These are phyloP conservation scores for Meta bourneti DNA, from an alignment of 2,888 invertebrate genomes.

Conservation along the genomic window DNA sequence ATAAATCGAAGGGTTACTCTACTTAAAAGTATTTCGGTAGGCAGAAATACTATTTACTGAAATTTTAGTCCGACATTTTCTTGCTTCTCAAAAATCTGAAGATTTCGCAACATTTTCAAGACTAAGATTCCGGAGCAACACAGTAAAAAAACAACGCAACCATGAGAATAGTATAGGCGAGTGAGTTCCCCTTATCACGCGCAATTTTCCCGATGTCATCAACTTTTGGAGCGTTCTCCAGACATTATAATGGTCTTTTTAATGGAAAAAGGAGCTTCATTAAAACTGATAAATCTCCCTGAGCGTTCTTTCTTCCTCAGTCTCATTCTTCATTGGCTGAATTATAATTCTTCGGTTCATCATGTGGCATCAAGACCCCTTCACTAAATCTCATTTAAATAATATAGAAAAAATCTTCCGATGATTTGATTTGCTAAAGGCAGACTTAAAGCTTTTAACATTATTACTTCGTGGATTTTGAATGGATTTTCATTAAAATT, in stretches of 20 bases:
- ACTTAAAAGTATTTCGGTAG: too few relatives aligned
- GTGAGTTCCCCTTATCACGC: background rate
- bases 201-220: background rate
- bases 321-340: background rate
- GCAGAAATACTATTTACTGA: too few relatives aligned
- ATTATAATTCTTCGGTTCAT: background rate
- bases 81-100: too few relatives aligned
- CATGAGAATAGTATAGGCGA: background rate
- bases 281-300: conserved; percentile 3
- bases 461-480: background rate
- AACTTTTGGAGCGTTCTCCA: background rate
- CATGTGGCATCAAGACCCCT: background rate
- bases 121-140: too few relatives aligned
- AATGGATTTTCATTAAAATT: background rate
- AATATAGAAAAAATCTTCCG: background rate
- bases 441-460: background rate
- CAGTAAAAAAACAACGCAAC: background rate
- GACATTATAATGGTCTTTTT: conserved; percentile 8
- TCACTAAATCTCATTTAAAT: background rate
- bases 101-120: too few relatives aligned
- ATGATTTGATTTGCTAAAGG: background rate
- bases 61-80: too few relatives aligned
- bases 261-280: conserved; percentile 27
- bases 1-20: too few relatives aligned
- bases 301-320: background rate